Evolutionary conservation across 2,113 vertebrate species (phyloP), one percentile per base, ranked within the genome.

Genomic region (Tupaia tana): DNA sequence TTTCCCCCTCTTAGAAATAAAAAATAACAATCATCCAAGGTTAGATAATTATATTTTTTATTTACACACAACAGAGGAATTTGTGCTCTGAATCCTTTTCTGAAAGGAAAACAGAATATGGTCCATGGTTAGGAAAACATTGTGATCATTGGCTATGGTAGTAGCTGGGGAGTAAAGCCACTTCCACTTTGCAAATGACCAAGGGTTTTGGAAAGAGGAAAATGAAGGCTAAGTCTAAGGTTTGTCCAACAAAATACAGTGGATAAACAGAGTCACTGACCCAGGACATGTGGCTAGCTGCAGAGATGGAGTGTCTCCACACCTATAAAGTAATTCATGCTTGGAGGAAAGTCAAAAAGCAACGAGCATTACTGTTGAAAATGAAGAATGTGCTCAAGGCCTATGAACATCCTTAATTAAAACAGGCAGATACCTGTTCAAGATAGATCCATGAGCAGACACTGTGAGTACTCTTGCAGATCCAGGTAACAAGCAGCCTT

Each of bases 191-290:
- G 22, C 61, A 63, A 91, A 58, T 31, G 56, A 71, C 80, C 63
- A 64, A 66, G 58, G 16, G 29, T 81, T 75, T 92, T n/a, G 15
- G 77, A 71, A 87, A 87, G 11, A 95, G 20, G 10, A 70, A 92
- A 95, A 94, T 31, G n/a, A 92, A 58, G 79, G 3, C 75, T 80
- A 73, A 54, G 14, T 70, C 43, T 31, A 80, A 91, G 86, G 70
- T 9, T 19, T 64, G 25, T 56, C 78, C 66, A 69, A 79, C 54
- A 74, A 95, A 91, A 80, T 43, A 74, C 58, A 67, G 70, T 58
- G 25, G 7, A 54, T 78, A 85, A 89, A 81, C 64, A 88, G 24
- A 91, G 73, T 70, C 13, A 88, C 9, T 25, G 52, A 84, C 54
- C 54, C 29, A 89, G 85, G 56, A 82, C 27, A 16, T 59, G 16